Conservation (phyloP, 2,113 vertebrate genomes). For the Equus quagga region DNA sequence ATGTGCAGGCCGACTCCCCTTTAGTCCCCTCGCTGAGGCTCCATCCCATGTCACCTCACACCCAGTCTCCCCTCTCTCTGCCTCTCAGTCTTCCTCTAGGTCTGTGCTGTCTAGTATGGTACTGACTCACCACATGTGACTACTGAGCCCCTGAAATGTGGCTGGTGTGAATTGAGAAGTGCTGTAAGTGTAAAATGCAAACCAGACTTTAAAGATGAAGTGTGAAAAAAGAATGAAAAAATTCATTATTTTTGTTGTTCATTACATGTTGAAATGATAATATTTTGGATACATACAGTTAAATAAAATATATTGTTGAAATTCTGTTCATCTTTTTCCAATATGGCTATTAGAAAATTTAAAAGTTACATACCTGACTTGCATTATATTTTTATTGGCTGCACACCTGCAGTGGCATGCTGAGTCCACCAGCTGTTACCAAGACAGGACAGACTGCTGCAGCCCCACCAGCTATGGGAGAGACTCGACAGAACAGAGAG, state of each 20-base stretch:
- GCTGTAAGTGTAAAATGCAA: background rate
- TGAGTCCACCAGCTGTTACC: background rate
- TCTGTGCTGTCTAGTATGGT: background rate
- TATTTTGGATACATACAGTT: background rate
- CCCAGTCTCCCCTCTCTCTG: background rate
- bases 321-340: background rate
- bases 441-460: too few relatives aligned
- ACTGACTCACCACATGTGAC: too few relatives aligned
- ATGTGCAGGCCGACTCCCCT: background rate
- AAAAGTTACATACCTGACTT: background rate
- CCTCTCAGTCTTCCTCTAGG: background rate
- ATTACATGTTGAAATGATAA: background rate
- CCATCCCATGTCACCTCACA: background rate
- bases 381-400: background rate
- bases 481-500: fast-evolving
- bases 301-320: background rate
- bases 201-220: slow-evolving; percentile 86
- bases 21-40: background rate
- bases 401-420: background rate
- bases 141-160: background rate
- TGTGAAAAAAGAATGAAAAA: slow-evolving; percentile 79
- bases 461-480: background rate
- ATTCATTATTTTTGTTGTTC: background rate
- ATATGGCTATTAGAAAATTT: background rate
- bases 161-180: background rate